phyloP scores from a whole-genome alignment of 2,888 invertebrate genomes.

The Lithophane socia region DNA sequence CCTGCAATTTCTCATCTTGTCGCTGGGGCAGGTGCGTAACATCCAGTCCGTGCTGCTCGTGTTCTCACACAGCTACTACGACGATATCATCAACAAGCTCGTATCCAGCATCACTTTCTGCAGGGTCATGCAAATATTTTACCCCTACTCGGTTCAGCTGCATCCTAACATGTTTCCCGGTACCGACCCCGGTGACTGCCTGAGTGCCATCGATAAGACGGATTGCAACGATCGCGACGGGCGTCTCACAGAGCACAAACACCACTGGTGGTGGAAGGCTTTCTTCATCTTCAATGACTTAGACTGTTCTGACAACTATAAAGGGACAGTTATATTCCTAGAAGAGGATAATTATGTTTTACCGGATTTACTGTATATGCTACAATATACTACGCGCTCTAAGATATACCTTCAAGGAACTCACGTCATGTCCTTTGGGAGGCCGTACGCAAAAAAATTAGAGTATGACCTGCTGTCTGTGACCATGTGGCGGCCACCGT shows the following conservation, averaged over 20 bases:
- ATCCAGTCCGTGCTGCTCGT: slow-evolving; percentile 71
- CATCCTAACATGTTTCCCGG: slow-evolving; percentile 73
- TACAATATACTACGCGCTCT: slow-evolving; percentile 65
- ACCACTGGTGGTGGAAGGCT: slow-evolving; percentile 82
- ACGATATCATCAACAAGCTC: slow-evolving; percentile 68
- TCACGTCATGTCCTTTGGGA: slow-evolving; percentile 73
- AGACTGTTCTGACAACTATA: slow-evolving; percentile 61
- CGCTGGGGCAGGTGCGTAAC: slow-evolving; percentile 71
- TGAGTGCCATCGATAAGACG: background rate
- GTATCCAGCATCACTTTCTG: slow-evolving; percentile 74
- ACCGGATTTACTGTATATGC: slow-evolving; percentile 75
- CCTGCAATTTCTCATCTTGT: slow-evolving; percentile 72
- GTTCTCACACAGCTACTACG: slow-evolving; percentile 78
- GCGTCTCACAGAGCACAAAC: slow-evolving; percentile 71
- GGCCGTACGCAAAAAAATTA: slow-evolving; percentile 53
- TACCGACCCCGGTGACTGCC: slow-evolving; percentile 66
- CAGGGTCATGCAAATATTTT: slow-evolving; percentile 78
- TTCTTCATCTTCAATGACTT: slow-evolving; percentile 71
- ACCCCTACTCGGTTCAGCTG: slow-evolving; percentile 76
- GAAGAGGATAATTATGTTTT: slow-evolving; percentile 75
- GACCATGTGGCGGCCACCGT: slow-evolving; percentile 75
- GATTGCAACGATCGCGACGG: slow-evolving; percentile 68
- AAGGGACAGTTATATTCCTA: slow-evolving; percentile 72
- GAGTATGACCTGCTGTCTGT: slow-evolving; percentile 69
- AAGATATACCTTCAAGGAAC: slow-evolving; percentile 65